Evolutionary conservation across 2,888 invertebrate genomes (phyloP), one percentile per base, ranked within the genome.

Genomic region (Kryphioiulus occultus): DNA sequence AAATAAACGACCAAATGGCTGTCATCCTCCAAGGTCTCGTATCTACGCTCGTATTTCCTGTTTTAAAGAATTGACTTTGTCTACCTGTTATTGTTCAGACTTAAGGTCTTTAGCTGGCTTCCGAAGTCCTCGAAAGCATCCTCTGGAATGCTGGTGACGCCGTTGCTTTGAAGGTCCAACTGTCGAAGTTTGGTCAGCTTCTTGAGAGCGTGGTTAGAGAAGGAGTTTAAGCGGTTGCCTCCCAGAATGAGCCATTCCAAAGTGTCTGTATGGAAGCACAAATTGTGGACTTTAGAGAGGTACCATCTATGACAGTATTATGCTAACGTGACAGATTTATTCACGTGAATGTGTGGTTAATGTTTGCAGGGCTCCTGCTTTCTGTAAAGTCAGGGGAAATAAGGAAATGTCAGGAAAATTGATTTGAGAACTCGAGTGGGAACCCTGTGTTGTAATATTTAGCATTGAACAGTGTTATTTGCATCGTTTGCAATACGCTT

Each of bases 51-150:
- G 47, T 47, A 82, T 82, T 82, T 82, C 82, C 1, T 82, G 47
- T 47, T 17, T 15, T 12, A 12, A 22, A 82, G 12, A 22, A 47
- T 47, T 47, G 17, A 47, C 47, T n/a, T n/a, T n/a, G n/a, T n/a
- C n/a, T 17, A 97, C 97, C 96, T 95, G 92, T 97, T 97, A 92
- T 97, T 97, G 91, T 97, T 97, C 89, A 98, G 93, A 92, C 97
- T 97, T 42, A 98, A 94, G 92, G 97, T 97, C n/a, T 97, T 97
- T 89, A 98, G 95, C 42, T 96, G 96, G 92, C 96, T 96, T 35
- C 97, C 97, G 91, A 95, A 98, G 85, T 96, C 96, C 10, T 95
- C 94, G 92, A 97, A 97, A 1, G 97, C 96, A 91, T 97, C 97
- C 90, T 97, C 97, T 42, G 94, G 94, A 87, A 98, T 94, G 89